These are phyloP conservation scores for Yponomeuta cagnagella DNA, from an alignment of 2,888 invertebrate species.

Conservation along the genomic window DNA sequence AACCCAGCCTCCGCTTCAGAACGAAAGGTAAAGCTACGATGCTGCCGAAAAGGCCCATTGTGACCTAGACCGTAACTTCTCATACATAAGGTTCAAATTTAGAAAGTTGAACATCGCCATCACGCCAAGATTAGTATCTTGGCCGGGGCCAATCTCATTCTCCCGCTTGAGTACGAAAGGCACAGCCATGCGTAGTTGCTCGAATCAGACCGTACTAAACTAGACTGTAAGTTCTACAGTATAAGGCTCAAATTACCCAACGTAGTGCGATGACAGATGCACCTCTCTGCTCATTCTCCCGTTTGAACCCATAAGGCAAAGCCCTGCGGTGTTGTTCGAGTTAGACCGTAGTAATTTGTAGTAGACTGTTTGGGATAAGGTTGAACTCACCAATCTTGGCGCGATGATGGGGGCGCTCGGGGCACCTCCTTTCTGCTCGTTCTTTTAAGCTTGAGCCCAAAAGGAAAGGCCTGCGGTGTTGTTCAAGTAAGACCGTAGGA, in stretches of 20 bases:
- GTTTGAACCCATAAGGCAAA: conserved; percentile 65
- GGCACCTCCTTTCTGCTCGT: conserved; percentile 45
- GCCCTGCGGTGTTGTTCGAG: conserved; percentile 68
- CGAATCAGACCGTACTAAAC: too few relatives aligned
- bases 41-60: conserved; percentile 57
- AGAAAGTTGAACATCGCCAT: too few relatives aligned
- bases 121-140: too few relatives aligned
- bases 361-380: too few relatives aligned
- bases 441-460: conserved; percentile 47
- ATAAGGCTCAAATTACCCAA: conserved; percentile 28
- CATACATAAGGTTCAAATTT: background rate
- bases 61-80: background rate
- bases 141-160: conserved; percentile 46
- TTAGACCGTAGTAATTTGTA: conserved; percentile 43
- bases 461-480: too few relatives aligned
- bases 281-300: conserved; percentile 58
- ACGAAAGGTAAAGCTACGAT: conserved; percentile 68
- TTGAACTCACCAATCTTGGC: conserved; percentile 33
- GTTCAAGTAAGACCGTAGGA: too few relatives aligned
- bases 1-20: conserved; percentile 50
- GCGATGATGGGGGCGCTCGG: conserved; percentile 42
- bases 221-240: too few relatives aligned
- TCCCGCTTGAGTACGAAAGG: conserved; percentile 42
- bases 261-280: conserved; percentile 49
- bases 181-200: too few relatives aligned